Conservation (phyloP, 2,888 invertebrate species). For the Temnothorax rugatulus region DNA sequence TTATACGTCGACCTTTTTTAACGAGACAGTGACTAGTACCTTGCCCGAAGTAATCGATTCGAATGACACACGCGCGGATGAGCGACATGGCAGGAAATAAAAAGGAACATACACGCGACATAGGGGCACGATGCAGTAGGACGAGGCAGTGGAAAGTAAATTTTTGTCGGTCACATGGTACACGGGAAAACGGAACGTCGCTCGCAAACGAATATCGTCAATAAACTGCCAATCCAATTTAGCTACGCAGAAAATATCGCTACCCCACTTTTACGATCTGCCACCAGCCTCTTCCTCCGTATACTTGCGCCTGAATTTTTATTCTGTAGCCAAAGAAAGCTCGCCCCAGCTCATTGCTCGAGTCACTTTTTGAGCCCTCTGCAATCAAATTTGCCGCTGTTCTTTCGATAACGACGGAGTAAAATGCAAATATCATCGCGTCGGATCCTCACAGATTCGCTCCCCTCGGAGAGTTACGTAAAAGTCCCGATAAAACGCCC, state of each 20-base stretch:
- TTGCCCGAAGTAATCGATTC: constrained; percentile 45
- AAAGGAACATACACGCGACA: constrained; percentile 34
- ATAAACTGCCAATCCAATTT: constrained; percentile 86
- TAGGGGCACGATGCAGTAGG: constrained; percentile 23
- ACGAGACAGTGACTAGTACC: constrained; percentile 33
- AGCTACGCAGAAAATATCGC: constrained; percentile 83
- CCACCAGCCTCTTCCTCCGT: constrained; percentile 40
- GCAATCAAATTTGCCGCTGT: constrained; percentile 53
- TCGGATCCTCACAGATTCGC: constrained; percentile 12
- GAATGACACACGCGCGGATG: constrained; percentile 42
- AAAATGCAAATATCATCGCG: constrained; percentile 74
- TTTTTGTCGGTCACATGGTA: constrained; percentile 77
- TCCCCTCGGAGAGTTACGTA: constrained; percentile 26
- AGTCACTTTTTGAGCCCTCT: constrained; percentile 12
- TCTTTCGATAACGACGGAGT: constrained; percentile 70
- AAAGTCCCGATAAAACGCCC: constrained; percentile 12
- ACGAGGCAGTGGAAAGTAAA: constrained; percentile 53
- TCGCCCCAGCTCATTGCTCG: constrained; percentile 23
- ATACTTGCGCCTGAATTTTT: constrained; percentile 17
- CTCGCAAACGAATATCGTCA: constrained; percentile 85
- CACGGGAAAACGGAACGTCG: constrained; percentile 81
- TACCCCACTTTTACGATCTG: constrained; percentile 64
- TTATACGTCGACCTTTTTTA: constrained; percentile 37
- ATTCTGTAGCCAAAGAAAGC: constrained; percentile 18
- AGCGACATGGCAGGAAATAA: constrained; percentile 44